These are phyloP conservation scores for Odontocerum albicorne DNA, from an alignment of 2,888 invertebrate genomes.

Conservation along the genomic window DNA sequence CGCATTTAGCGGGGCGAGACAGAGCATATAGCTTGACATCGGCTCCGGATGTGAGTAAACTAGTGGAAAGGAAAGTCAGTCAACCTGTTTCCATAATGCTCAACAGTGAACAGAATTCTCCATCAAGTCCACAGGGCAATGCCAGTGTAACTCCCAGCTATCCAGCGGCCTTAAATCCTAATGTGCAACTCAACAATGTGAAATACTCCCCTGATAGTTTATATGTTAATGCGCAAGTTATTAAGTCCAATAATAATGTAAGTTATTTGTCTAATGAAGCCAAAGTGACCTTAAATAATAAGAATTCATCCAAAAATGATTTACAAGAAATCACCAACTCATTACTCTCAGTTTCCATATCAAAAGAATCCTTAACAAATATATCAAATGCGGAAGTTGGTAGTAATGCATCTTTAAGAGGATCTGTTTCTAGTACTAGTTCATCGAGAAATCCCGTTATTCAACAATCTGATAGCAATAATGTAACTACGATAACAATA, in stretches of 20 bases:
- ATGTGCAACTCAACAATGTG: slow-evolving; percentile 26
- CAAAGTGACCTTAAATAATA: slow-evolving; percentile 29
- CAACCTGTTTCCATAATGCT: slow-evolving; percentile 40
- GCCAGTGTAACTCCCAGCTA: slow-evolving; percentile 9
- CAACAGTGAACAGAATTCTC: slow-evolving; percentile 16
- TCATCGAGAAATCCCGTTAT: slow-evolving; percentile 23
- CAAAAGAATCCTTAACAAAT: slow-evolving; percentile 27
- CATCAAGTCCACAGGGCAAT: slow-evolving; percentile 38
- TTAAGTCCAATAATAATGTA: slow-evolving; percentile 45
- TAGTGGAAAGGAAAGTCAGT: slow-evolving; percentile 51
- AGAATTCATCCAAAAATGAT: slow-evolving; percentile 16
- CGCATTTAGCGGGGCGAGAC: slow-evolving; percentile 40
- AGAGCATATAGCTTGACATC: slow-evolving; percentile 72
- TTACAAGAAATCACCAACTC: slow-evolving; percentile 29
- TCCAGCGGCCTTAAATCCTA: slow-evolving; percentile 28
- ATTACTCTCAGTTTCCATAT: slow-evolving; percentile 28
- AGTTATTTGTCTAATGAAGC: slow-evolving; percentile 25
- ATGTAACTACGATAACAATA: slow-evolving; percentile 48
- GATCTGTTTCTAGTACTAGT: slow-evolving; percentile 24
- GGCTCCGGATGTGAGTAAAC: slow-evolving; percentile 62
- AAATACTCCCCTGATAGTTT: slow-evolving; percentile 43
- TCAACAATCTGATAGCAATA: slow-evolving; percentile 41
- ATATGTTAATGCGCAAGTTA: slow-evolving; percentile 54
- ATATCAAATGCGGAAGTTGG: slow-evolving; percentile 22
- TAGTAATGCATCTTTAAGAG: slow-evolving; percentile 29